Base-by-base conservation (phyloP, 2,888 invertebrate genomes). In the Neria commutata region DNA sequence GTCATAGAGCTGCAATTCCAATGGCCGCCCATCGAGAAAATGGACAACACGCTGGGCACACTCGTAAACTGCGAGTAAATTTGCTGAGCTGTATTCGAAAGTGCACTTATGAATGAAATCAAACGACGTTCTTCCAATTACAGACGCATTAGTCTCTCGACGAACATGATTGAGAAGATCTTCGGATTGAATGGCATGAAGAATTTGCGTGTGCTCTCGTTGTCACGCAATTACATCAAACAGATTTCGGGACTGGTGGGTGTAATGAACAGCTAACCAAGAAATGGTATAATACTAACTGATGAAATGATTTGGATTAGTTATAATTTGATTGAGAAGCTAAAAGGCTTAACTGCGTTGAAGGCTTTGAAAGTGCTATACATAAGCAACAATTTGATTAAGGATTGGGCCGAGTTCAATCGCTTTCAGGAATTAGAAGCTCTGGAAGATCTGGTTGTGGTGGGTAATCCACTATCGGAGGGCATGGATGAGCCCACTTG, bases 131-230 rank as follows among this genome's bases (percentile, higher is more conserved):
- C n/a, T n/a, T n/a, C n/a, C n/a, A n/a, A 40, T 83, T 84, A 23
- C 78, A 95, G 94, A 76, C 92, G 91, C 81, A 79, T 97, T 34
- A 93, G 94, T 58, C 83, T 97, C 17, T 97, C 96, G 0, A 96
- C 97, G 3, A 98, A 98, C 76, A 89, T 91, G 88, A 95, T 98
- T 70, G 96, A 97, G 77, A 96, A 96, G 82, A 93, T 96, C 55
- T 87, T 91, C 6, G 94, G 95, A 25, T 80, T 97, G 14, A 90
- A 90, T 75, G 89, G 90, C 24, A 83, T 97, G 75, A 94, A 92
- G 77, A 90, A 92, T 75, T 83, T 97, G 54, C 90, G 88, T 74
- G 87, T 97, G 56, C 81, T 97, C 17, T 95, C 95, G 0, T 76
- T 98, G 8, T 92, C 94, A 1, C 85, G 97, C 63, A 98, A 98